Conservation (phyloP, 1,140 invertebrate species). For the Panagrolaimus sp. region DNA sequence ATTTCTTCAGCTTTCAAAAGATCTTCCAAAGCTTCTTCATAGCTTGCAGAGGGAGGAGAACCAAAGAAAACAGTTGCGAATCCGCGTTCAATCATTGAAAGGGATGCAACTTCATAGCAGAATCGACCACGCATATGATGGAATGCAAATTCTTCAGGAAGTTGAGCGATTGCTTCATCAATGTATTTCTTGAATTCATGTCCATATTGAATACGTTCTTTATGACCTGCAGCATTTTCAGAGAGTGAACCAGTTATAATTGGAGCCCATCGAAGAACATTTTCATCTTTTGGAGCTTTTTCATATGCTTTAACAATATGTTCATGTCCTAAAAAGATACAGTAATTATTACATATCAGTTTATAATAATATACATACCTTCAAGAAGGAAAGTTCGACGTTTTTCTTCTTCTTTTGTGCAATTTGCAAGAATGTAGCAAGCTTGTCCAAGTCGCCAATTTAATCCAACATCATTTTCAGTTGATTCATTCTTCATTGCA, state of each 20-base stretch:
- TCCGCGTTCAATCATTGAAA: conserved; percentile 3
- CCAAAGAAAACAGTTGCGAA: conserved; percentile 11
- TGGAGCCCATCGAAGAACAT: conserved; percentile 8
- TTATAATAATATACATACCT: background rate
- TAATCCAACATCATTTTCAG: background rate
- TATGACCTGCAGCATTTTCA: background rate
- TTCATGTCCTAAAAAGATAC: background rate
- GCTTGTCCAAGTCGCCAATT: background rate
- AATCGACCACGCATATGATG: conserved; percentile 19
- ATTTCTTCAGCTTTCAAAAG: conserved; percentile 9
- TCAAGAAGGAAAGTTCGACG: background rate
- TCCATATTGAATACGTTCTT: conserved; percentile 7
- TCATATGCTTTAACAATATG: background rate
- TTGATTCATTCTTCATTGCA: background rate
- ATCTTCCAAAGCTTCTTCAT: conserved; percentile 15
- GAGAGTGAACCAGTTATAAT: conserved; percentile 12
- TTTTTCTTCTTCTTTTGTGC: background rate
- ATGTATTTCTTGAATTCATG: conserved; percentile 19
- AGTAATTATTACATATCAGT: too few species aligned
- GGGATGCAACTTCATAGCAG: conserved; percentile 8
- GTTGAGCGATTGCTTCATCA: conserved; percentile 6
- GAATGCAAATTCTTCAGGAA: conserved; percentile 15
- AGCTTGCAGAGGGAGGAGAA: conserved; percentile 8
- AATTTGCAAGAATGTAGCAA: conserved; percentile 18
- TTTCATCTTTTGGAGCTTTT: background rate